Conservation (phyloP, 2,888 invertebrate species). For the Luffia ferchaultella region DNA sequence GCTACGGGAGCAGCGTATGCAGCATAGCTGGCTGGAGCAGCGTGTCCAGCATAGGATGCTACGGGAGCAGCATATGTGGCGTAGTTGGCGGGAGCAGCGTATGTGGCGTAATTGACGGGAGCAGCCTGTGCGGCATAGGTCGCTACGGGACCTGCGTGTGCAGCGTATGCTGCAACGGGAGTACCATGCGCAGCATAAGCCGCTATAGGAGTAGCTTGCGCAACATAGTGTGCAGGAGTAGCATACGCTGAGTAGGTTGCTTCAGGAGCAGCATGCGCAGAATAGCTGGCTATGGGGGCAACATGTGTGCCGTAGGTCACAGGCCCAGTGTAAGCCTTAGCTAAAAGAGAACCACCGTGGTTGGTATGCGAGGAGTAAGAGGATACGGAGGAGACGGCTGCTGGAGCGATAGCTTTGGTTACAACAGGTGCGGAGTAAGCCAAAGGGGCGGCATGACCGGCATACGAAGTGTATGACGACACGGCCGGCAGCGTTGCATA, state of each 20-base stretch:
- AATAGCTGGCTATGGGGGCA: too few relatives aligned
- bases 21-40: neutral
- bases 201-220: constrained; percentile 13
- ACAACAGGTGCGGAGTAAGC: constrained; percentile 13
- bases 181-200: constrained; percentile 18
- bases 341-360: constrained; percentile 12
- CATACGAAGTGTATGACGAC: constrained; percentile 13
- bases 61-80: neutral
- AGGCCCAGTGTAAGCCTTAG: constrained; percentile 16
- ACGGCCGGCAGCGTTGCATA: constrained; percentile 16
- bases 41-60: too few relatives aligned
- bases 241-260: constrained; percentile 12
- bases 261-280: constrained; percentile 14
- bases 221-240: constrained; percentile 14
- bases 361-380: constrained; percentile 17
- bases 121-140: constrained; percentile 23
- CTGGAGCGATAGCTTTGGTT: constrained; percentile 15
- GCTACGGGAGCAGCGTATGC: neutral
- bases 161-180: constrained; percentile 18
- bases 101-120: constrained; percentile 25
- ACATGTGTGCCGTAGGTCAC: constrained; percentile 20
- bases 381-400: constrained; percentile 12
- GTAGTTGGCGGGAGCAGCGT: constrained; percentile 24
- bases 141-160: constrained; percentile 18
- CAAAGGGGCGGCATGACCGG: constrained; percentile 13